phyloP scores from a whole-genome alignment of 1,140 invertebrate species.

The Oscheius sp. region DNA sequence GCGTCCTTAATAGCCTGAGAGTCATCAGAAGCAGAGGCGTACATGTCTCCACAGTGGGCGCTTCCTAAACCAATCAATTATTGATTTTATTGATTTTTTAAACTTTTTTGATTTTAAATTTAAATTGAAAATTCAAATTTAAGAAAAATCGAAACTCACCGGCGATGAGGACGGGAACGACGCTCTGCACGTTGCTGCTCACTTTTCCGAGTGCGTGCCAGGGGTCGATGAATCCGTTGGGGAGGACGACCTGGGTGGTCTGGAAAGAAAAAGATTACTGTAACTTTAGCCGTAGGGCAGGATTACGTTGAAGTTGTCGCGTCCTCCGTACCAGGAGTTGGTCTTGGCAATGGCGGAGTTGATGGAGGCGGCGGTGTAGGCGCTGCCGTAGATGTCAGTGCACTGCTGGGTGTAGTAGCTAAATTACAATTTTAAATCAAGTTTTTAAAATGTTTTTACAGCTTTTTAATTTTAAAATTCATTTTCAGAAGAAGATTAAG shows the following conservation, averaged over 20 bases:
- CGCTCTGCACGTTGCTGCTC: constrained; percentile 49
- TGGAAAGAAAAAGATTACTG: too few species aligned
- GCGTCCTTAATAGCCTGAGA: neutral
- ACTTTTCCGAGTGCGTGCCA: constrained; percentile 78
- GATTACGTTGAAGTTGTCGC: constrained; percentile 70
- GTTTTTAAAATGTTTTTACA: neutral
- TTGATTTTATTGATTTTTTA: too few species aligned
- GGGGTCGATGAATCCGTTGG: constrained; percentile 86
- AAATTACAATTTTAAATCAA: constrained; percentile 56
- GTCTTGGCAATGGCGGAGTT: constrained; percentile 67
- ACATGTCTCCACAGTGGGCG: constrained; percentile 42
- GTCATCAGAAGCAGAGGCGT: neutral
- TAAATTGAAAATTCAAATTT: neutral
- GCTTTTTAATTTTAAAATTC: too few species aligned
- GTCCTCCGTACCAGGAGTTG: constrained; percentile 77
- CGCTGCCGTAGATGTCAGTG: constrained; percentile 73
- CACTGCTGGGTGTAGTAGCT: constrained; percentile 77
- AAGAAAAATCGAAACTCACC: too few species aligned
- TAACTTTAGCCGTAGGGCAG: too few species aligned
- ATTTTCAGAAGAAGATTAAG: too few species aligned
- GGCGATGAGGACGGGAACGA: constrained; percentile 60
- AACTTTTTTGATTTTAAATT: too few species aligned
- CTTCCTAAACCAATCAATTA: neutral
- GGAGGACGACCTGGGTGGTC: constrained; percentile 73
- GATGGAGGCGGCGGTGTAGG: constrained; percentile 69